Base-by-base conservation (phyloP, 1,140 invertebrate species). In the Hypothenemus hampei region DNA sequence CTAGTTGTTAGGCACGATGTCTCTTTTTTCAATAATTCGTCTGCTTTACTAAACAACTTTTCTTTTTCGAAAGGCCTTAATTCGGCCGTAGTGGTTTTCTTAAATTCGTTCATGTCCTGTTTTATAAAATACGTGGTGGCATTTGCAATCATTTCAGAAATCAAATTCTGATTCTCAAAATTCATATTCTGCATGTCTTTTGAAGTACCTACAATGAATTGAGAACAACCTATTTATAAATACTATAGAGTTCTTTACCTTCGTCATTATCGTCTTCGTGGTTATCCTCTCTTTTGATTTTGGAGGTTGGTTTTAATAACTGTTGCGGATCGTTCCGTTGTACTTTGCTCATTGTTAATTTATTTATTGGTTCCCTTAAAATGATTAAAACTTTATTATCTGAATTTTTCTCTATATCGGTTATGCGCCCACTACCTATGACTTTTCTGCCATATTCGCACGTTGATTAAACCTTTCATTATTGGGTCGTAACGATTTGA, bases 381-480 rank as follows among this genome's bases (percentile, higher is more conserved):
- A n/a, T n/a, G n/a, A n/a, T n/a, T n/a, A n/a, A n/a, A n/a, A n/a
- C n/a, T n/a, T n/a, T n/a, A n/a, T n/a, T n/a, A n/a, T n/a, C n/a
- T n/a, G n/a, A n/a, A n/a, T n/a, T n/a, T n/a, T n/a, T n/a, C n/a
- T n/a, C n/a, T n/a, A n/a, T n/a, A n/a, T n/a, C n/a, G n/a, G n/a
- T n/a, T n/a, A n/a, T n/a, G n/a, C n/a, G n/a, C n/a, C n/a, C n/a
- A n/a, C n/a, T n/a, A n/a, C n/a, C 57, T 60, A 24, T 53, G 52
- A n/a, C 48, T 52, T 33, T 41, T 57, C 26, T 46, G 36, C 29
- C 33, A 54, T 18, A 48, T 54, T 41, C 53, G 55, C 8, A 41
- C 46, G 22, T 55, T 50, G 26, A 57, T 60, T 7, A 45, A 13
- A 10, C 33, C 48, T 21, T 20, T 57, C 10, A 57, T 43, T 31